Conservation (phyloP, 2,888 invertebrate genomes). For the Ischnus inquisitorius region DNA sequence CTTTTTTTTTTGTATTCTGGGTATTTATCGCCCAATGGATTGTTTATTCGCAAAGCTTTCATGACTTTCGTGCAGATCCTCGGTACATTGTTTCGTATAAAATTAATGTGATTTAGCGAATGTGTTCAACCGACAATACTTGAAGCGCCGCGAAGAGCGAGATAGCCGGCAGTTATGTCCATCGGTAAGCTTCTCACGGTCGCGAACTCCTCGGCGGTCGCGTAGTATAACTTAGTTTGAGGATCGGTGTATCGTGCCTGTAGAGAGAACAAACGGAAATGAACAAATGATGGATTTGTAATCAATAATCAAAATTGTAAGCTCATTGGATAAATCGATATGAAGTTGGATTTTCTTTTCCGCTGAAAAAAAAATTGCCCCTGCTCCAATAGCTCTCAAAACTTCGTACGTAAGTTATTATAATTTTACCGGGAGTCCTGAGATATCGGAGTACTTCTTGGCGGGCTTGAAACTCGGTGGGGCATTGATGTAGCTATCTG, state of each 20-base stretch:
- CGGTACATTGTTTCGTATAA: slow-evolving; percentile 32
- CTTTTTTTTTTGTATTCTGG: slow-evolving; percentile 14
- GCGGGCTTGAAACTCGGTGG: slow-evolving; percentile 96
- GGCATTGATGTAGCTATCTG: slow-evolving; percentile 95
- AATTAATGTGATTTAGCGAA: slow-evolving; percentile 33
- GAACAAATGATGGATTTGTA: slow-evolving; percentile 42
- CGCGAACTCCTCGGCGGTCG: slow-evolving; percentile 95
- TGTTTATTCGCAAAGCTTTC: slow-evolving; percentile 1
- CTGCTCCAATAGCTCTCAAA: slow-evolving; percentile 36
- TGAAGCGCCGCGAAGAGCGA: slow-evolving; percentile 93
- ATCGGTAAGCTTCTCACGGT: slow-evolving; percentile 95
- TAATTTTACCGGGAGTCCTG: slow-evolving; percentile 90
- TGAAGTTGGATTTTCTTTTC: slow-evolving; percentile 33
- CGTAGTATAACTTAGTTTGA: slow-evolving; percentile 94
- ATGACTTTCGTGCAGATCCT: neutral
- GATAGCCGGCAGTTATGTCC: slow-evolving; percentile 96
- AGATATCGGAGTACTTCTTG: slow-evolving; percentile 97
- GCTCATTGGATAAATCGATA: slow-evolving; percentile 54
- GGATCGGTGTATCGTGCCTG: slow-evolving; percentile 95
- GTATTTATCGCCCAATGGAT: neutral
- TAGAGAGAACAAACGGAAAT: slow-evolving; percentile 69
- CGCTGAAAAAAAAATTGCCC: neutral
- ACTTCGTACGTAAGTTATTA: slow-evolving; percentile 26
- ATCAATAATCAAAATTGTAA: slow-evolving; percentile 53
- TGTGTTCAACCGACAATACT: slow-evolving; percentile 89